Conservation (phyloP, 1,140 invertebrate species). For the Drosophila jambulina region DNA sequence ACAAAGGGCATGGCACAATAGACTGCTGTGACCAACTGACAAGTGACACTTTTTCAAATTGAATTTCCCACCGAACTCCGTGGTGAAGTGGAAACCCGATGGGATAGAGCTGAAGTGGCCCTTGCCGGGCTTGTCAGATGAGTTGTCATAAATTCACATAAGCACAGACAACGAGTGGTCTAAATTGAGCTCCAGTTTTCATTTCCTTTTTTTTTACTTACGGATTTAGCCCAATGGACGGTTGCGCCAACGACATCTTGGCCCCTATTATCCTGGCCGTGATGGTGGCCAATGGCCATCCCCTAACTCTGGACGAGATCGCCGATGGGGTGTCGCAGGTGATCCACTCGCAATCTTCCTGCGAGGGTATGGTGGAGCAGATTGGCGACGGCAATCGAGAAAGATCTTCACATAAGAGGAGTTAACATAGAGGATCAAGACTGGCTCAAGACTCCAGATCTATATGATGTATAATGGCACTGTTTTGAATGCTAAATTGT, state of each 20-base stretch:
- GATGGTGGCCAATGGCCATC: constrained; percentile 59
- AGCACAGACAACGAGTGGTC: constrained; percentile 16
- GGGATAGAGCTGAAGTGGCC: constrained; percentile 26
- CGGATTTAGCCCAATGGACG: constrained; percentile 39
- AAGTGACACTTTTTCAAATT: constrained; percentile 76
- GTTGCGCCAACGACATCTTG: constrained; percentile 48
- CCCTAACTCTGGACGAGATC: constrained; percentile 61
- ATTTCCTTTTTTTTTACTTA: not conserved
- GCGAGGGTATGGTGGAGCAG: not conserved
- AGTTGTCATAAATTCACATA: constrained; percentile 42
- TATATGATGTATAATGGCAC: not conserved
- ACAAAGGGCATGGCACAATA: constrained; percentile 57
- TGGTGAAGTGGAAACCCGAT: constrained; percentile 18
- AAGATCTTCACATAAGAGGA: not conserved
- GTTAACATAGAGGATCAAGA: not conserved
- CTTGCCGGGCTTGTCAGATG: constrained; percentile 17
- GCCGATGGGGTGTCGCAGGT: constrained; percentile 38
- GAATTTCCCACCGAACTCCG: constrained; percentile 52
- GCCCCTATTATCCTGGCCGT: constrained; percentile 61
- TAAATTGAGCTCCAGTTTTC: constrained; percentile 29
- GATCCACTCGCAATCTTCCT: constrained; percentile 34
- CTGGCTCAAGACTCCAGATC: not conserved
- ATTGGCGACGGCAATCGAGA: constrained; percentile 8
- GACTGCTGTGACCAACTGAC: constrained; percentile 59
- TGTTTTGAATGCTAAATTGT: not conserved